phyloP scores from a whole-genome alignment of 1,140 invertebrate species.

The Cydia amplana region DNA sequence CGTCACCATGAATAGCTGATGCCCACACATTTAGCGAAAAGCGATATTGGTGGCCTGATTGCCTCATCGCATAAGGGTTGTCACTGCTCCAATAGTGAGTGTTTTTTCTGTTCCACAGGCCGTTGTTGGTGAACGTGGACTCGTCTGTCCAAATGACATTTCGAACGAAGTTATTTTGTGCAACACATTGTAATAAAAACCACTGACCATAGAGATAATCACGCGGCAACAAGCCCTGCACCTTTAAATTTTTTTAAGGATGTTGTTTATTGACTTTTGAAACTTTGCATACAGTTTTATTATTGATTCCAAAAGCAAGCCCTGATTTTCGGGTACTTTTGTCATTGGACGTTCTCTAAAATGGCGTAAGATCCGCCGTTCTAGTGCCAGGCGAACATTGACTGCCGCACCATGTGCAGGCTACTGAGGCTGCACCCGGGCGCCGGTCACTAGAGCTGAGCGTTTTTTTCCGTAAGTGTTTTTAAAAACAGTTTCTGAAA shows the following conservation, averaged over 20 bases:
- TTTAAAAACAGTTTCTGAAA: too few species aligned
- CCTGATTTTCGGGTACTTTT: too few species aligned
- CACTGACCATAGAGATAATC: background rate
- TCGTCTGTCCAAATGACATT: constrained; percentile 7
- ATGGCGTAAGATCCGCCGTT: too few species aligned
- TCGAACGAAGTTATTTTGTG: background rate
- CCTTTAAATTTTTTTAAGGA: background rate
- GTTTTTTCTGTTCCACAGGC: background rate
- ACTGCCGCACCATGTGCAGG: too few species aligned
- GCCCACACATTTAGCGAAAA: background rate
- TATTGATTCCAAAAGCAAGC: too few species aligned
- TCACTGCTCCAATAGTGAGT: constrained; percentile 13
- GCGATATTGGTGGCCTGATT: background rate
- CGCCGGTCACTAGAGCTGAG: too few species aligned
- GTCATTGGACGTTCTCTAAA: too few species aligned
- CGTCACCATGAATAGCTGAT: too few species aligned
- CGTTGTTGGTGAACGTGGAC: constrained; percentile 2
- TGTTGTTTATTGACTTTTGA: background rate
- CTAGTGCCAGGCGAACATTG: too few species aligned
- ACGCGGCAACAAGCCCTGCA: background rate
- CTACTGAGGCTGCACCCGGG: too few species aligned
- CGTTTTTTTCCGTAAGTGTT: too few species aligned
- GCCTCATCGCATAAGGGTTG: background rate
- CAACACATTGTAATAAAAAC: background rate
- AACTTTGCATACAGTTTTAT: background rate